Evolutionary conservation across 2,113 vertebrate species (phyloP), one percentile per base, ranked within the genome.

Genomic region (Eptesicus fuscus): DNA sequence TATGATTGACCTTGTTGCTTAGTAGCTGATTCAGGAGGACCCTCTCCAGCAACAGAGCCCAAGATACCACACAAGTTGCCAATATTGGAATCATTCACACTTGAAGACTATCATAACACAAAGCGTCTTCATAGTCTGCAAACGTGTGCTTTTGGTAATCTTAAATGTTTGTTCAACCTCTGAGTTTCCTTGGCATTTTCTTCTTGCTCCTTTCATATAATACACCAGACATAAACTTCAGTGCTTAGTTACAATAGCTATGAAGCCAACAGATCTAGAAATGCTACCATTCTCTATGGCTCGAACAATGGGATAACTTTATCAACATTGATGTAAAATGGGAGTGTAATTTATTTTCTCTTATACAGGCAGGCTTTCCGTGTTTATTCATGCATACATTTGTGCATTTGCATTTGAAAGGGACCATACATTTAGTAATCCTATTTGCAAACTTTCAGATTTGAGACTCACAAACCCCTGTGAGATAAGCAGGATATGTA

Each of bases 161-260:
- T 77, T 76, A 67, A 82, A 76, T 76, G 49, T 76, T 74, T 87
- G 25, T 12, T 35, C 53, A 47, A 16, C 42, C 35, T 80, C 37
- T 83, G 51, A 76, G 67, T 84, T 83, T 93, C 30, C 53, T 95
- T 91, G 12, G 7, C 65, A 87, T 94, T 92, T 89, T 87, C 79
- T 88, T 86, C 35, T 42, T 32, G n/a, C 5, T 83, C 44, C 12
- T 9, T 77, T 42, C 32, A 28, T 51, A 91, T 10, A 74, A 56
- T 56, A 79, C 22, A 56, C 17, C 12, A 59, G 74, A 73, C 1
- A 59, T 40, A 65, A 93, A 30, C 11, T 84, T 73, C 3, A 37
- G 11, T 91, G 30, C 12, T 51, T 32, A 74, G 37, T 32, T 47
- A 44, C 51, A 51, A 80, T 42, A 92, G 49, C 32, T 80, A 5